phyloP scores from a whole-genome alignment of 2,113 vertebrate genomes.

The cattle (Bos taurus) region DNA sequence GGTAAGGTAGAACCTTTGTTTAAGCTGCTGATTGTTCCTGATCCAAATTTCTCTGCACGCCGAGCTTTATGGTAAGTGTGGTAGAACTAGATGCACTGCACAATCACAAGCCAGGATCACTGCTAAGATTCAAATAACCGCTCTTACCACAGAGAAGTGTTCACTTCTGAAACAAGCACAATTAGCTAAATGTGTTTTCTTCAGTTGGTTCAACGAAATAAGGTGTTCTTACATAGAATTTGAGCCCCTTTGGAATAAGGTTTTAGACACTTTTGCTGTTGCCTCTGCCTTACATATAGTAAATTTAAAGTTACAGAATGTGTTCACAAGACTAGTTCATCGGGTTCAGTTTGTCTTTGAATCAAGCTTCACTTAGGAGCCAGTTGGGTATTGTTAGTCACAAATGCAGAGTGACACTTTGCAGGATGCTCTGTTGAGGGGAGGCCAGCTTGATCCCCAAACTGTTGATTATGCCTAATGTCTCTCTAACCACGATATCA shows the following conservation, averaged over 20 bases:
- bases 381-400: conserved; percentile 4
- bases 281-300: background rate
- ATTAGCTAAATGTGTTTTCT: background rate
- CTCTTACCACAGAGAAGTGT: background rate
- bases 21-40: background rate
- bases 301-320: background rate
- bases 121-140: background rate
- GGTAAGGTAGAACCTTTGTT: background rate
- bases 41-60: background rate
- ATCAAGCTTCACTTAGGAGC: background rate
- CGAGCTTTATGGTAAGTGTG: background rate
- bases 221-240: background rate
- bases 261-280: background rate
- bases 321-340: background rate
- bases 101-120: background rate
- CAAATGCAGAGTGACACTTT: background rate
- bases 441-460: background rate
- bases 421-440: background rate
- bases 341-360: background rate
- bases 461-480: background rate
- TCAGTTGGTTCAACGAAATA: background rate
- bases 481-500: background rate
- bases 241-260: background rate
- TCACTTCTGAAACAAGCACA: conserved; percentile 14
- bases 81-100: background rate